Evolutionary conservation across 2,888 invertebrate species (phyloP).

Genomic region (Brachycybe producta): DNA sequence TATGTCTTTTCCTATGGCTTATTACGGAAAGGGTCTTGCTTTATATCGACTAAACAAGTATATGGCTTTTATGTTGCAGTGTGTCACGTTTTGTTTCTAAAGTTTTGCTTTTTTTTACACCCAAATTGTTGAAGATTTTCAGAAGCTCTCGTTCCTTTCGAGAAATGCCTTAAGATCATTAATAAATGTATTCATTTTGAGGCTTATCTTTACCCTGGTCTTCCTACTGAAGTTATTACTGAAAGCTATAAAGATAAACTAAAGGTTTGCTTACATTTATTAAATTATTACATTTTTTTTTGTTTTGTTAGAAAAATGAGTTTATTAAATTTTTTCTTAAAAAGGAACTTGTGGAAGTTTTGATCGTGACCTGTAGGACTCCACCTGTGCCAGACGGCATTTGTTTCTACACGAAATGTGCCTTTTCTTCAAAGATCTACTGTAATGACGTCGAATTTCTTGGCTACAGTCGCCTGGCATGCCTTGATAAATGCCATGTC

Average conservation of each 20-base stretch:
- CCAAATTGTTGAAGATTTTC: no score
- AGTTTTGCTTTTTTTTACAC: no score
- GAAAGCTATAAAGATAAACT: constrained; percentile 19
- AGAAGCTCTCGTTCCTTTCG: no score
- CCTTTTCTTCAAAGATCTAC: constrained; percentile 17
- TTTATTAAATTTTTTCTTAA: no score
- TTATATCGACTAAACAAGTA: no score
- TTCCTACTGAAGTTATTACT: constrained; percentile 16
- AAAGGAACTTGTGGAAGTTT: constrained; percentile 15
- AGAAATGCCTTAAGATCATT: no score
- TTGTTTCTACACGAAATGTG: constrained; percentile 18
- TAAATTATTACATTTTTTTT: not conserved
- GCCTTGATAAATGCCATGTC: constrained; percentile 20
- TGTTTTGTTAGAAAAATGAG: no score
- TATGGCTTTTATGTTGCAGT: no score
- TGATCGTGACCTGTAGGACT: constrained; percentile 19
- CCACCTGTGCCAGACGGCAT: constrained; percentile 21
- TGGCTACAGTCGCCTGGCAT: constrained; percentile 18
- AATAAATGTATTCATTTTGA: no score
- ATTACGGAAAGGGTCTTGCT: constrained; percentile 19
- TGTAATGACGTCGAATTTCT: constrained; percentile 21
- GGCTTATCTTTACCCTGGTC: no score
- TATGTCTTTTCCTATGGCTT: constrained; percentile 19
- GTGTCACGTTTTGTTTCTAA: no score
- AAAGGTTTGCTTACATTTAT: constrained; percentile 13